Evolutionary conservation across 2,888 invertebrate genomes (phyloP), one percentile per base, ranked within the genome.

Genomic region (Eristalis tenax): DNA sequence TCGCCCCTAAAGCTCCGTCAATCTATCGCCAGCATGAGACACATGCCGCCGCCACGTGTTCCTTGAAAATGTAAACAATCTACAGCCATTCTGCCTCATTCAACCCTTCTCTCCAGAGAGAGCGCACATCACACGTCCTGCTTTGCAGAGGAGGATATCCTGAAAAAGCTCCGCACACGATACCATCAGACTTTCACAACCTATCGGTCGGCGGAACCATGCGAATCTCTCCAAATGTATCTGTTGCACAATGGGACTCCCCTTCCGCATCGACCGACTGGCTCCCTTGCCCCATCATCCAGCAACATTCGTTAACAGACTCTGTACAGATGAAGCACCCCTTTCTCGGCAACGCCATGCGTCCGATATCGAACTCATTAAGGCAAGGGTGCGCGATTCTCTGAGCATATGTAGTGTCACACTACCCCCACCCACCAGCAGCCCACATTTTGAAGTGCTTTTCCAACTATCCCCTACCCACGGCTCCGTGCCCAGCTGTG

Each of bases 391-490:
- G 35, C 56, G 18, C 59, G 64, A 75, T 70, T 50, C 50, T 82
- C 65, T 38, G 63, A 88, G 63, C 88, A 71, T 77, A 85, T 88
- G 88, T 85, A 83, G 88, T 88, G 84, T 28, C 50, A 71, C 32
- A 43, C 26, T 1, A 11, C 13, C 38, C 50, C 66, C 35, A 28
- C 8, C 68, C 18, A 5, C 23, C 35, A 6, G 13, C 65, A 11
- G 4, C 64, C 70, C 56, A 32, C 61, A 87, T 71, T 65, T 80
- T 84, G 22, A 85, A 88, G 82, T 81, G 87, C 71, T 85, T 73
- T 83, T 65, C 75, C 85, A 86, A 88, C 83, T 88, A 84, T 84
- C 77, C 73, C 85, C 32, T 18, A 50, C 82, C 70, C 63, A 15
- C 23, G 13, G 59, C 23, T 6, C 26, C 6, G 38, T 56, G 23